phyloP scores from a whole-genome alignment of 1,140 invertebrate species.

The Drosophila micromelanica region DNA sequence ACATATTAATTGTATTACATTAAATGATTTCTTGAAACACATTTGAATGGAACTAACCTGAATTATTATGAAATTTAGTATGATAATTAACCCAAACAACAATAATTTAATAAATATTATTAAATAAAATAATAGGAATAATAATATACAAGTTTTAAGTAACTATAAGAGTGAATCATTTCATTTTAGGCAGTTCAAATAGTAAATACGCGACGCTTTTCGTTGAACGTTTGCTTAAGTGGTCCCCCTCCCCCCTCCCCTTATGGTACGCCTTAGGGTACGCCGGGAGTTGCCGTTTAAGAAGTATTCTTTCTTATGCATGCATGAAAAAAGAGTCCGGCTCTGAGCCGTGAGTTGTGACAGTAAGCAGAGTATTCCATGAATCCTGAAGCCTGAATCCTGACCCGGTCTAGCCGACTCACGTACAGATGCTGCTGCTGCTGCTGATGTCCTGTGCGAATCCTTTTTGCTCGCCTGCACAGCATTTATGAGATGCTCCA shows the following conservation, averaged over 20 bases:
- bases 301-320: slow-evolving; percentile 47
- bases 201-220: slow-evolving; percentile 10
- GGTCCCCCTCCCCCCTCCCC: neutral
- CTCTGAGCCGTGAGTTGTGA: slow-evolving; percentile 3
- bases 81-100: no score
- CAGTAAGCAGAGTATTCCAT: slow-evolving; percentile 6
- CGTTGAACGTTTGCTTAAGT: slow-evolving; percentile 10
- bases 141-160: no score
- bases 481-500: slow-evolving; percentile 59
- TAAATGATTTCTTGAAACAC: no score
- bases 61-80: no score
- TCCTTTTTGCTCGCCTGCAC: slow-evolving; percentile 42
- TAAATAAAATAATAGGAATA: no score
- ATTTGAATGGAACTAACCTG: no score
- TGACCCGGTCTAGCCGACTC: slow-evolving; percentile 1
- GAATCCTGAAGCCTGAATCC: slow-evolving; percentile 10
- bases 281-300: slow-evolving; percentile 1
- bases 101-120: no score
- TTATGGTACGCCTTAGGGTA: no score
- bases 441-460: slow-evolving; percentile 31
- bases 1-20: no score
- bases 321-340: slow-evolving; percentile 25
- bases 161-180: neutral
- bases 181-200: slow-evolving; percentile 1
- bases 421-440: neutral